Evolutionary conservation across 2,113 vertebrate genomes (phyloP), one percentile per base, ranked within the genome.

Genomic region (Pyxicephalus adspersus): DNA sequence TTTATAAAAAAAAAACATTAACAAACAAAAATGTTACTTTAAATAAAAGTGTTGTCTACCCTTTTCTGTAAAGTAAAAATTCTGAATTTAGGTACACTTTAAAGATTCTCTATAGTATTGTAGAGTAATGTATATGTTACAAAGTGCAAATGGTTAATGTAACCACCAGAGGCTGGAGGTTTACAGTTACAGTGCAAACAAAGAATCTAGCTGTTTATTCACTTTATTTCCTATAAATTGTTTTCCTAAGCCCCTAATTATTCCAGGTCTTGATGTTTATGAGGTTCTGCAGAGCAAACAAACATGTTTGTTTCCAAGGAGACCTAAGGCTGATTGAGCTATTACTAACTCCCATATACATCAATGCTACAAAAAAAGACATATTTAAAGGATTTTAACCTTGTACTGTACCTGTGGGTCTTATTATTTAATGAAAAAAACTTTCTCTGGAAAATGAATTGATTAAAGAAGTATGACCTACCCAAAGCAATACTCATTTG

Each of bases 111-210:
- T n/a, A n/a, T n/a, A 34, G 6, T 34, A 6, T 34, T 34, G 3
- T 29, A 61, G 23, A 6, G 4, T 63, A 60, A 0, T 9, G 18
- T 63, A 63, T 63, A 55, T 28, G 22, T 58, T 22, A 57, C 11
- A 23, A 38, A 26, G 23, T 20, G 25, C 26, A 71, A 28, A 19
- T 55, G 51, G 68, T 67, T 54, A 19, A 64, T 63, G 45, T 73
- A 55, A 81, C 26, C 61, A 81, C 60, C 60, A 73, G 72, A 26
- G 45, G 38, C 60, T 64, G 78, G 25, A 54, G 23, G 64, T 81
- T 81, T 81, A 81, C 68, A 73, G 78, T 73, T 81, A 64, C 67
- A 81, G 58, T 81, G 78, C 60, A 23, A 72, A 80, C 77, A 80
- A 80, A 80, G 77, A 63, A 52, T 57, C 34, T 70, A 34, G 67